Percentiles rank a stretch among this genome's conserved stretches.
Conservation (phyloP, 2,888 invertebrate species). For the Eupithecia vulgata region DNA sequence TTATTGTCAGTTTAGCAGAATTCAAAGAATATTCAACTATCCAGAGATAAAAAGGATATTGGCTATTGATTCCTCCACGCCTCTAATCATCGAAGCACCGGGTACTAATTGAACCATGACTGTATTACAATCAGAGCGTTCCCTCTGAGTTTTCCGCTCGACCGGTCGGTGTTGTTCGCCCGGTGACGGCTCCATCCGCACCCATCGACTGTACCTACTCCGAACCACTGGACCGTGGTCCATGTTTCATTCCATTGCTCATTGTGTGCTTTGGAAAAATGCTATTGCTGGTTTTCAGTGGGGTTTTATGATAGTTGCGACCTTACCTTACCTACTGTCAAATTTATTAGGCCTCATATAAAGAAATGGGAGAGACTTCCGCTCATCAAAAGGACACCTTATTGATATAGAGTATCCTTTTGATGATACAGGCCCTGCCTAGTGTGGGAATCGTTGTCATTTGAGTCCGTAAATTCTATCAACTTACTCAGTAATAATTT, state of each 20-base stretch:
- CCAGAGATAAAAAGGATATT: not conserved
- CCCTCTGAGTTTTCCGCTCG: slow-evolving; percentile 44
- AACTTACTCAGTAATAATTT: too few relatives aligned
- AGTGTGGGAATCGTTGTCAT: too few relatives aligned
- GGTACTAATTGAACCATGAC: slow-evolving; percentile 38
- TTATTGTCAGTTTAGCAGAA: not conserved
- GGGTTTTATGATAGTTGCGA: not conserved
- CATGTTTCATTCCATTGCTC: slow-evolving; percentile 34
- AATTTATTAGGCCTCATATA: not conserved
- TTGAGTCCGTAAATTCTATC: too few relatives aligned
- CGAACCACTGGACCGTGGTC: slow-evolving; percentile 38
- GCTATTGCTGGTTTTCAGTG: slow-evolving; percentile 13
- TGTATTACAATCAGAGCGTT: slow-evolving; percentile 43
- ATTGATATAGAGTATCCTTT: not conserved
- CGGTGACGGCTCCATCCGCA: slow-evolving; percentile 59
- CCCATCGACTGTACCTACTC: slow-evolving; percentile 44
- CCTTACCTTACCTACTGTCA: not conserved
- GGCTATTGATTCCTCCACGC: not conserved
- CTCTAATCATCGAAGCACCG: slow-evolving; percentile 23
- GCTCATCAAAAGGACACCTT: too few relatives aligned
- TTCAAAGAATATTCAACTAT: not conserved
- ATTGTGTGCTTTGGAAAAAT: slow-evolving; percentile 27
- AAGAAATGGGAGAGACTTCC: not conserved
- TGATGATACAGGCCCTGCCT: too few relatives aligned
- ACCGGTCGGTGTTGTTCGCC: slow-evolving; percentile 45